A percentile compares a stretch with the other conserved stretches of the same genome.
Conservation (phyloP, 2,888 invertebrate species). For the Chymomyza caudatula region DNA sequence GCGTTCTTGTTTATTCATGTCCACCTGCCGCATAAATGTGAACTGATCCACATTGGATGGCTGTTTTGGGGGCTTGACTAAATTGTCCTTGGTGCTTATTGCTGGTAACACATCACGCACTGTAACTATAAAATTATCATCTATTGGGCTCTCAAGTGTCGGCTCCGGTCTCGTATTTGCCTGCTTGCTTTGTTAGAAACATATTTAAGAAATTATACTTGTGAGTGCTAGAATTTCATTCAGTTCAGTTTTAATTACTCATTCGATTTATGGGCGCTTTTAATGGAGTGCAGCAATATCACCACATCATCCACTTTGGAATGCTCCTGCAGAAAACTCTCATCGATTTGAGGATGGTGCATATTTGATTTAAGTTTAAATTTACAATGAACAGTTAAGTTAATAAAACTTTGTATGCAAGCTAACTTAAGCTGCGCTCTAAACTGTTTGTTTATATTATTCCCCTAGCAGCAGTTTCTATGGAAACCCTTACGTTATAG, state of each 20-base stretch:
- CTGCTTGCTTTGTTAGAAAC: conserved; percentile 1
- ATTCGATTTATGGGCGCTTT: conserved; percentile 26
- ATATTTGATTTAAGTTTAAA: conserved; percentile 12
- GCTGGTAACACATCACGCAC: conserved; percentile 77
- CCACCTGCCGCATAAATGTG: conserved; percentile 86
- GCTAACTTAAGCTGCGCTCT: no score
- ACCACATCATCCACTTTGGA: conserved; percentile 55
- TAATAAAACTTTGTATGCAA: background rate
- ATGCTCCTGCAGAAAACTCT: conserved; percentile 37
- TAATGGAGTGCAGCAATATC: conserved; percentile 18
- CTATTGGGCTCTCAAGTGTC: conserved; percentile 72
- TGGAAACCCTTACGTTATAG: background rate
- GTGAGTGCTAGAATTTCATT: accelerated
- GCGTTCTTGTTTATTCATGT: conserved; percentile 85
- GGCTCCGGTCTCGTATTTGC: background rate
- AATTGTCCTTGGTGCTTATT: background rate
- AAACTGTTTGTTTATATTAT: background rate
- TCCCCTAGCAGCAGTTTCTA: background rate
- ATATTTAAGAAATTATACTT: background rate
- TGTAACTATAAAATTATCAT: conserved; percentile 80
- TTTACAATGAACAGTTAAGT: background rate
- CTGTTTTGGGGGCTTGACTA: background rate
- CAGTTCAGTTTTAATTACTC: conserved; percentile 28
- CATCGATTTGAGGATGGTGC: conserved; percentile 54
- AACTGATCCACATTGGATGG: conserved; percentile 80